Evolutionary conservation across 2,113 vertebrate genomes (phyloP).

Genomic region (Rhizomys pruinosus): DNA sequence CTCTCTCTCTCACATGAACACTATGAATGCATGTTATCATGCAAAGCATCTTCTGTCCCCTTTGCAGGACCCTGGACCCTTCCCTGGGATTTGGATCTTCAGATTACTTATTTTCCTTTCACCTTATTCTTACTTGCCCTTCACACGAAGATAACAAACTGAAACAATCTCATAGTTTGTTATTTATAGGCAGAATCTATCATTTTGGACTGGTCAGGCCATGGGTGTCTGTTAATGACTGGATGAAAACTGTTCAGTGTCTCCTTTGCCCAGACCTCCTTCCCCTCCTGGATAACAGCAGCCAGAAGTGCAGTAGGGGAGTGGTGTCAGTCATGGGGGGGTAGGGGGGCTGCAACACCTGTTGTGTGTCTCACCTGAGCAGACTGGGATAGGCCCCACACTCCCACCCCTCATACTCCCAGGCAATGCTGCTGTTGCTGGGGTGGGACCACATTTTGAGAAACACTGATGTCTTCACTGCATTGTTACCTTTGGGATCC

Average conservation of each 20-base stretch:
- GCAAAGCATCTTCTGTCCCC: neutral
- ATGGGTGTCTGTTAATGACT: conserved; percentile 34
- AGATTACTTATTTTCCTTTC: neutral
- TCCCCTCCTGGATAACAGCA: neutral
- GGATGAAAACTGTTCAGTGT: conserved; percentile 46
- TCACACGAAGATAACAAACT: conserved; percentile 82
- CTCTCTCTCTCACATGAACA: rapidly evolving
- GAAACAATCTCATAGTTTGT: conserved; percentile 85
- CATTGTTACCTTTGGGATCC: neutral
- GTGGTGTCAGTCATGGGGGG: too few relatives aligned
- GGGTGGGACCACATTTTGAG: neutral
- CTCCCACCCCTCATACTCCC: neutral
- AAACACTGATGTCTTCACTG: neutral
- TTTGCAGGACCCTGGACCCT: rapidly evolving
- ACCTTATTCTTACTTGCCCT: rapidly evolving
- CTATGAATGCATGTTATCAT: rapidly evolving
- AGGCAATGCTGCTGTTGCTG: neutral
- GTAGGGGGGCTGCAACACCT: too few relatives aligned
- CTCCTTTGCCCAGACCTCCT: neutral
- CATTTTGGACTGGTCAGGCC: conserved; percentile 82
- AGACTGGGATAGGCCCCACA: neutral
- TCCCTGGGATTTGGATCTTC: rapidly evolving
- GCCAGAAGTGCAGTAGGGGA: neutral
- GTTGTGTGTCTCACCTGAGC: neutral
- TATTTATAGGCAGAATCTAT: conserved; percentile 88